phyloP scores from a whole-genome alignment of 2,888 invertebrate genomes.

The Allophyes oxyacanthae region DNA sequence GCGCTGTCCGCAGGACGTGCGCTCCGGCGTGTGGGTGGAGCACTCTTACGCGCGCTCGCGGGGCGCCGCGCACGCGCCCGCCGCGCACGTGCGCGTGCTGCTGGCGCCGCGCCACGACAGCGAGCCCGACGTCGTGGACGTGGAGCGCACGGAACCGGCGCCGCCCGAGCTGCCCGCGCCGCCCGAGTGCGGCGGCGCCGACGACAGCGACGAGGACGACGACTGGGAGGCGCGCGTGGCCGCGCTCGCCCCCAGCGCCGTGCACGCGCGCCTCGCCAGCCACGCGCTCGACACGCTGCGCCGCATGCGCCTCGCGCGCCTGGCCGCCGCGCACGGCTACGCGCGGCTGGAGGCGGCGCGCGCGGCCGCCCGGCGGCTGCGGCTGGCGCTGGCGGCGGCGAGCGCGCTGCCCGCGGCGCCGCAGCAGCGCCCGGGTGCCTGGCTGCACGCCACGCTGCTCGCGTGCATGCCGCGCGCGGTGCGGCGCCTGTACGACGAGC shows the following conservation, averaged over 20 bases:
- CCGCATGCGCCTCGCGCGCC: constrained; percentile 65
- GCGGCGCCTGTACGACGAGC: constrained; percentile 64
- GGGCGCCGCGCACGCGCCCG: constrained; percentile 52
- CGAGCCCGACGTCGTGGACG: constrained; percentile 45
- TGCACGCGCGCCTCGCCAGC: constrained; percentile 66
- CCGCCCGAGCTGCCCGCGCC: constrained; percentile 39
- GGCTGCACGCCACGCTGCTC: constrained; percentile 67
- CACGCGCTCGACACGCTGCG: constrained; percentile 61
- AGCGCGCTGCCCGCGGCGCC: constrained; percentile 45
- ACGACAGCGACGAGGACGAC: constrained; percentile 34
- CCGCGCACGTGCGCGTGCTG: constrained; percentile 62
- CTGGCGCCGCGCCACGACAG: constrained; percentile 53
- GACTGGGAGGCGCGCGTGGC: constrained; percentile 69
- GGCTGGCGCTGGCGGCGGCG: constrained; percentile 64
- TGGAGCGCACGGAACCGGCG: constrained; percentile 34
- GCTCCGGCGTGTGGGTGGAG: constrained; percentile 77
- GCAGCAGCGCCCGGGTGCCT: constrained; percentile 64
- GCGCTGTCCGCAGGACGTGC: constrained; percentile 51
- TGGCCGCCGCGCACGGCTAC: constrained; percentile 44
- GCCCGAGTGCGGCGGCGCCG: constrained; percentile 41
- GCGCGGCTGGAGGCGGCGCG: constrained; percentile 45
- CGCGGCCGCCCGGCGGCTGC: constrained; percentile 60
- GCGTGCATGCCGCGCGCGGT: constrained; percentile 58
- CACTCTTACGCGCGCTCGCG: constrained; percentile 79
- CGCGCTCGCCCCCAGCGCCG: constrained; percentile 64